Evolutionary conservation across 2,888 invertebrate species (phyloP).

Genomic region (Dysmachus trigonus): DNA sequence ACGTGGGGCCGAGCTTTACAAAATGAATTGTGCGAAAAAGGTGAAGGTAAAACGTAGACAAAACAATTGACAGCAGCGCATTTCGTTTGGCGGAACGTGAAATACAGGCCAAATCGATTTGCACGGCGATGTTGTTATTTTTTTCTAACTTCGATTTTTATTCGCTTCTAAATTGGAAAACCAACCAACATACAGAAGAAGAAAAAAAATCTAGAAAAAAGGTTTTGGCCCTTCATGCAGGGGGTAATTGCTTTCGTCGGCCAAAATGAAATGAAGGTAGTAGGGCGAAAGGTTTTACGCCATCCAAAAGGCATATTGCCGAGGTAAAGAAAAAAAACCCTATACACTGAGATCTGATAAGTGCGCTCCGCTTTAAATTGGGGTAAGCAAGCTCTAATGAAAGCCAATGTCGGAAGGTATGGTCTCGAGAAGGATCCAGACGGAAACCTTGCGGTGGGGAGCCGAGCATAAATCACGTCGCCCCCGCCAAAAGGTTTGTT

Average conservation of each 20-base stretch:
- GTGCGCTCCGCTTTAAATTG: not conserved
- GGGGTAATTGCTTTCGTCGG: not conserved
- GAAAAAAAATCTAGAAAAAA: not conserved
- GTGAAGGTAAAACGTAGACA: conserved; percentile 17
- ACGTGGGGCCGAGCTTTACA: not conserved
- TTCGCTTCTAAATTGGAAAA: not conserved
- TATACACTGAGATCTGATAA: not conserved
- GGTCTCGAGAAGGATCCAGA: not conserved
- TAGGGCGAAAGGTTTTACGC: not conserved
- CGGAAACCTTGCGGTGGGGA: not conserved
- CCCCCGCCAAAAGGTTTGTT: not conserved
- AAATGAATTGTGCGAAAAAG: conserved; percentile 25
- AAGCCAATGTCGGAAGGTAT: not conserved
- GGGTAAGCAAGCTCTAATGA: not conserved
- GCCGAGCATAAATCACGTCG: not conserved
- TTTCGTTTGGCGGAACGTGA: not conserved
- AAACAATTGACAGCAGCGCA: conserved; percentile 22
- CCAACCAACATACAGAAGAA: not conserved
- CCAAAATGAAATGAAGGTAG: not conserved
- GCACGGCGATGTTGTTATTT: not conserved
- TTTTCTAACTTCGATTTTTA: not conserved
- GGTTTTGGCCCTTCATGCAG: not conserved
- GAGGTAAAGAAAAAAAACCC: not conserved
- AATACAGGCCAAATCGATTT: conserved; percentile 10
- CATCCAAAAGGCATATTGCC: not conserved